A percentile compares a stretch with the other conserved stretches of the same genome.
Evolutionary conservation across 1,140 invertebrate species (phyloP).

Genomic region (Antheraea mylitta): DNA sequence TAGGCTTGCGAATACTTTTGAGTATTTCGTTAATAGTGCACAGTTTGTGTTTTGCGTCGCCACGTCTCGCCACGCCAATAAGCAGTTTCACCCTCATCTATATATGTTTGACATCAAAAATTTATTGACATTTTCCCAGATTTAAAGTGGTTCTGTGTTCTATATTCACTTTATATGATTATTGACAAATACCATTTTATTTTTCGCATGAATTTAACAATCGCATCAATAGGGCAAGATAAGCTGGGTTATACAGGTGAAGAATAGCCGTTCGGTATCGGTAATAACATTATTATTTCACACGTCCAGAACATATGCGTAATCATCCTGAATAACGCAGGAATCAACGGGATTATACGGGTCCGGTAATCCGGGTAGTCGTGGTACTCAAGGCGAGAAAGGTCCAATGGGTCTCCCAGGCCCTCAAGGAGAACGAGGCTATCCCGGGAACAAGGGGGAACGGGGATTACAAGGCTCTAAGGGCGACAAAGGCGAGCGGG

Average conservation of each 20-base stretch:
- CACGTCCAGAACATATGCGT: slow-evolving; percentile 5
- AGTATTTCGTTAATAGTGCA: too few species aligned
- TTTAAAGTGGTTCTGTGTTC: too few species aligned
- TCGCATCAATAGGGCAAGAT: neutral
- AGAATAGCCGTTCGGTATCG: neutral
- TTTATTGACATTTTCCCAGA: too few species aligned
- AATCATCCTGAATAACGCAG: slow-evolving; percentile 47
- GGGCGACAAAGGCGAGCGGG: slow-evolving; percentile 85
- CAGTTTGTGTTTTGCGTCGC: too few species aligned
- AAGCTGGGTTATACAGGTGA: neutral
- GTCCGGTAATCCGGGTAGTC: slow-evolving; percentile 81
- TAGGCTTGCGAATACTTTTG: too few species aligned
- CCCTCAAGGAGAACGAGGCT: slow-evolving; percentile 83
- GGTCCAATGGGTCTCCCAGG: slow-evolving; percentile 83
- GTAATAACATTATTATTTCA: neutral
- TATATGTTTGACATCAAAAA: too few species aligned
- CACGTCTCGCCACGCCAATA: too few species aligned
- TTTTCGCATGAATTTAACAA: neutral
- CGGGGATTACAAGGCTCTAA: slow-evolving; percentile 84
- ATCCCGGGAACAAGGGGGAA: slow-evolving; percentile 82
- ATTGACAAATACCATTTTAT: neutral
- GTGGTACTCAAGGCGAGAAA: slow-evolving; percentile 83
- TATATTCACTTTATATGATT: too few species aligned
- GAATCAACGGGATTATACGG: slow-evolving; percentile 79
- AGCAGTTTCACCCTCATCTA: too few species aligned